Percentiles rank a stretch among this genome's conserved stretches.
Evolutionary conservation across 1,140 invertebrate genomes (phyloP).

Genomic region (Ips nitidus): DNA sequence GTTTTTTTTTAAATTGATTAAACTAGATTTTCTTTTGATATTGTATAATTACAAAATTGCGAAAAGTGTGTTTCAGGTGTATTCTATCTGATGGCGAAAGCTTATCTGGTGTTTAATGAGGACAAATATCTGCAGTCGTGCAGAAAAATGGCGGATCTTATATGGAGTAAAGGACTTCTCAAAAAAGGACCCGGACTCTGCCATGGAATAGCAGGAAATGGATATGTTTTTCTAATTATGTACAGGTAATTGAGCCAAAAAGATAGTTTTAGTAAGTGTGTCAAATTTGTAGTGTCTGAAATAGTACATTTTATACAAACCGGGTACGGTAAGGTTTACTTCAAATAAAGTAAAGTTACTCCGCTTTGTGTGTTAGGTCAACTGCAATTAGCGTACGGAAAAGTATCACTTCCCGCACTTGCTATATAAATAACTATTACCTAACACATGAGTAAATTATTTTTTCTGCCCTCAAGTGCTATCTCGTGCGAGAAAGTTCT

Average conservation of each 20-base stretch:
- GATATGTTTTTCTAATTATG: conserved; percentile 80
- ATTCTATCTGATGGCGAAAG: conserved; percentile 79
- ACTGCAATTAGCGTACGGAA: no score
- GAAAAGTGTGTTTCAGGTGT: conserved; percentile 13
- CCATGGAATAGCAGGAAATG: conserved; percentile 84
- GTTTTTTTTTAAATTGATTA: not conserved
- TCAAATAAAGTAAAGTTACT: no score
- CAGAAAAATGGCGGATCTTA: conserved; percentile 68
- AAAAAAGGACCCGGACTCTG: conserved; percentile 83
- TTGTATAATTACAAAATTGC: not conserved
- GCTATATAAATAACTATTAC: no score
- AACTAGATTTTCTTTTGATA: not conserved
- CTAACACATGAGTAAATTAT: no score
- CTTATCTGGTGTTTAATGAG: conserved; percentile 74
- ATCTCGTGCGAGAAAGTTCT: no score
- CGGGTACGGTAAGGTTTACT: no score
- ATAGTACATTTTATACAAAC: no score
- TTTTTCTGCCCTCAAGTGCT: no score
- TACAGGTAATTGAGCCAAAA: conserved; percentile 57
- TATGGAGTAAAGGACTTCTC: conserved; percentile 79
- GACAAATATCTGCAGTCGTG: conserved; percentile 72
- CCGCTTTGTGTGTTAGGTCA: no score
- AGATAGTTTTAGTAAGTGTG: not conserved
- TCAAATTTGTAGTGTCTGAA: not conserved
- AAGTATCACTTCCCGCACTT: no score